Base-by-base conservation (phyloP, 1,140 invertebrate species). In the Pseudoatta argentina region DNA sequence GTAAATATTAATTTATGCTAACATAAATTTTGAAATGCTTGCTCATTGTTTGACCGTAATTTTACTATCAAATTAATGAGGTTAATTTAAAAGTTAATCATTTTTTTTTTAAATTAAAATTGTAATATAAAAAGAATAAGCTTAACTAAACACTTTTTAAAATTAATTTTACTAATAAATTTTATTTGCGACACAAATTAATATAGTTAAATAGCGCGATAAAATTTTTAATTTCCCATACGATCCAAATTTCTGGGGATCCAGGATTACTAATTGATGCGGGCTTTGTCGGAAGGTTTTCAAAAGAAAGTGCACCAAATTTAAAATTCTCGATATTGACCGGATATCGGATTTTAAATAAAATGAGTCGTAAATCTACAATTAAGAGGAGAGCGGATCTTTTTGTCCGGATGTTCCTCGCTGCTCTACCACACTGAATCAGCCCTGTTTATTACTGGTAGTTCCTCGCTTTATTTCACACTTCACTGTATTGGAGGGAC, bases 341-440 rank as follows among this genome's bases (percentile, higher is more conserved):
- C 51, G 51, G 14, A 34, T 44, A 16, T 3, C 21, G 27, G 39
- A 67, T 63, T 66, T 21, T 39, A 44, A 53, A 69, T 39, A 51
- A 88, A 87, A 87, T 66, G 79, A 85, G 39, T 63, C 69, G 48
- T 89, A 89, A 89, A 87, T 48, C 51, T 53, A 66, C 66, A 89
- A 85, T 85, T 53, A 44, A 55, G 63, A 57, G 6, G 16, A 8
- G 53, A 53, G 55, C 44, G 6, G 16, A 1, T 53, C 34, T 59
- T 39, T 69, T 44, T 27, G 27, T 66, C 16, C 16, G 24, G 51
- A 34, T 57, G 3, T 61, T 57, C n/a, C 16, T 57, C 44, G 64
- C 27, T 67, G 18, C 44, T 12, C 18, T 51, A 55, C n/a, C 34
- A 61, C n/a, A n/a, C 18, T 27, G 57, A 24, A 72, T 87, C 87